A percentile compares a stretch with the other conserved stretches of the same genome.
Evolutionary conservation across 1,140 invertebrate species (phyloP).

Genomic region (Stegodyphus mimosarum): DNA sequence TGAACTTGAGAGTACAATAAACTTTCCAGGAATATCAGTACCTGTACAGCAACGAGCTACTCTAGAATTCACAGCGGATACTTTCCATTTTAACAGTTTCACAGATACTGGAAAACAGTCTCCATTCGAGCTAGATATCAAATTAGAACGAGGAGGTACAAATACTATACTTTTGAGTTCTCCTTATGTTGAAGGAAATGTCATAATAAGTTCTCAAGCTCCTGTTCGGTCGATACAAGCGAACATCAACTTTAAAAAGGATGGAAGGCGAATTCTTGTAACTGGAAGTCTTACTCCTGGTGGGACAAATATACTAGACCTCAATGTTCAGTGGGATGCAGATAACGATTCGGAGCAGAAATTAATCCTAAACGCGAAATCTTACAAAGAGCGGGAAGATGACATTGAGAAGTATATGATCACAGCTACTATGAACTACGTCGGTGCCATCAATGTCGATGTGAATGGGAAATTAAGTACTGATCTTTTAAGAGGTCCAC

Average conservation of each 20-base stretch:
- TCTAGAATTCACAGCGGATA: background rate
- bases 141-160: conserved; percentile 14
- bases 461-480: conserved; percentile 33
- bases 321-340: conserved; percentile 51
- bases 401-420: conserved; percentile 36
- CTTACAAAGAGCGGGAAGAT: conserved; percentile 13
- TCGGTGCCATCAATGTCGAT: conserved; percentile 31
- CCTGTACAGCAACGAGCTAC: conserved; percentile 17
- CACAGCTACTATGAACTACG: conserved; percentile 28
- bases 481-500: conserved; percentile 35
- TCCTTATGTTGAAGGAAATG: conserved; percentile 23
- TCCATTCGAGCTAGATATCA: conserved; percentile 17
- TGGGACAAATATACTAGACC: background rate
- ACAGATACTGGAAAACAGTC: conserved; percentile 8
- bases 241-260: conserved; percentile 22
- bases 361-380: conserved; percentile 19
- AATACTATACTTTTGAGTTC: conserved; percentile 6
- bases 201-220: background rate
- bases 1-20: conserved; percentile 44
- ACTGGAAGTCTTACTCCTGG: conserved; percentile 11
- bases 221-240: background rate
- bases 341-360: conserved; percentile 40
- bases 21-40: conserved; percentile 13
- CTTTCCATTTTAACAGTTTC: background rate
- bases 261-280: conserved; percentile 21